These are phyloP conservation scores for Stenodera caucasica DNA, from an alignment of 2,888 invertebrate genomes.

Conservation along the genomic window DNA sequence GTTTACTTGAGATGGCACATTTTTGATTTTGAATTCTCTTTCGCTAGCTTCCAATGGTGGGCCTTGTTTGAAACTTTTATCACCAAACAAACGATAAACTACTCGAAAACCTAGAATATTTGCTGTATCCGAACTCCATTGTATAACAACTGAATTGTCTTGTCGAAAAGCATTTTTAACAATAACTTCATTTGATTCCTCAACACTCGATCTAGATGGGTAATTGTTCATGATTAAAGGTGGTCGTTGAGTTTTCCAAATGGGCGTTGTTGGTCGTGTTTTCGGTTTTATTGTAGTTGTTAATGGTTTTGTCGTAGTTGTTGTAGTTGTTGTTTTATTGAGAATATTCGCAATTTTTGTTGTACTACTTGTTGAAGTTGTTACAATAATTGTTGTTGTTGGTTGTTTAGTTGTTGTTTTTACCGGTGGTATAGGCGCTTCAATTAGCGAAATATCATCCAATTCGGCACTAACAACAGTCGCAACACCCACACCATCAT, in stretches of 20 bases:
- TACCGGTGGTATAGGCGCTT: slow-evolving; percentile 28
- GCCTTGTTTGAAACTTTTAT: slow-evolving; percentile 86
- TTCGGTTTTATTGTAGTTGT: slow-evolving; percentile 44
- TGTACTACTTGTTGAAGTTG: slow-evolving; percentile 45
- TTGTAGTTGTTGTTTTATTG: slow-evolving; percentile 46
- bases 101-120: slow-evolving; percentile 89
- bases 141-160: slow-evolving; percentile 85
- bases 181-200: slow-evolving; percentile 73
- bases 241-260: slow-evolving; percentile 62
- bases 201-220: slow-evolving; percentile 64
- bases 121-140: slow-evolving; percentile 87
- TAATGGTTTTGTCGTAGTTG: slow-evolving; percentile 51
- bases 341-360: slow-evolving; percentile 43
- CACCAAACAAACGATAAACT: slow-evolving; percentile 86
- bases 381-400: slow-evolving; percentile 39
- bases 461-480: slow-evolving; percentile 61
- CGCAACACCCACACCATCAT: slow-evolving; percentile 60
- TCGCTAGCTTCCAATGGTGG: slow-evolving; percentile 87
- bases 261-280: slow-evolving; percentile 42
- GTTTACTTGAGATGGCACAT: slow-evolving; percentile 82
- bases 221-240: slow-evolving; percentile 73
- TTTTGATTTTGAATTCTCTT: slow-evolving; percentile 89
- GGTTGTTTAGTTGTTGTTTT: slow-evolving; percentile 38
- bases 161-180: slow-evolving; percentile 84
- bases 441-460: slow-evolving; percentile 50